These are phyloP conservation scores for Erpetoichthys calabaricus DNA, from an alignment of 2,797 vertebrate genomes.

Conservation along the genomic window DNA sequence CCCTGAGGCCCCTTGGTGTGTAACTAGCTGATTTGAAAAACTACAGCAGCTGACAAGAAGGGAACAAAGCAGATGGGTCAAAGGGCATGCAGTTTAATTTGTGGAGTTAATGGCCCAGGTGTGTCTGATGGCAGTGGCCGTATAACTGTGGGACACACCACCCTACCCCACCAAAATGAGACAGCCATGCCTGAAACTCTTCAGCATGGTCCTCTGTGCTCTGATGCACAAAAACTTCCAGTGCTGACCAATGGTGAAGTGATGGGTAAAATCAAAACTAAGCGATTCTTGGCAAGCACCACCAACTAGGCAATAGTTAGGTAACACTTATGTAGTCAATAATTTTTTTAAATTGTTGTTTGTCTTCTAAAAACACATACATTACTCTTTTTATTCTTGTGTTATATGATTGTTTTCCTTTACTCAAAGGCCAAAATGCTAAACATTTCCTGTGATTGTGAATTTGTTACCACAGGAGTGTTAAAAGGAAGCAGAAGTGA, in stretches of 20 bases:
- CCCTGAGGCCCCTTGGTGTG: constrained; percentile 12
- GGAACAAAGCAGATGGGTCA: constrained; percentile 42
- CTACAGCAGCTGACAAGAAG: constrained; percentile 8
- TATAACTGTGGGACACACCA: not conserved
- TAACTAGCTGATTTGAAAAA: constrained; percentile 9
- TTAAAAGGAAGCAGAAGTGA: no score
- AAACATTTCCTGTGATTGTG: no score
- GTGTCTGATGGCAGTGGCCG: constrained; percentile 21
- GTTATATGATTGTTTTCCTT: no score
- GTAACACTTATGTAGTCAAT: no score
- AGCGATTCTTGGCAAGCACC: no score
- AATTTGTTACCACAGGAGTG: no score
- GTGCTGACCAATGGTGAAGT: not conserved
- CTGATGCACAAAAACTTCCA: not conserved
- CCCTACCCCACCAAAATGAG: not conserved
- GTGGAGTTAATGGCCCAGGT: constrained; percentile 44
- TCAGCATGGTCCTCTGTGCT: constrained; percentile 4
- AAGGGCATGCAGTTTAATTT: constrained; percentile 38
- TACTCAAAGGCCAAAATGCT: no score
- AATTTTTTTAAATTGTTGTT: no score
- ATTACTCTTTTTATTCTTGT: no score
- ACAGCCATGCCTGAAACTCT: constrained; percentile 8
- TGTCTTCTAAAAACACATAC: no score
- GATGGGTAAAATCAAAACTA: no score
- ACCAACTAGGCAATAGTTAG: no score